A percentile compares a stretch with the other conserved stretches of the same genome.
These are phyloP conservation scores for Champsocephalus gunnari DNA, from an alignment of 2,797 vertebrate genomes.

Conservation along the genomic window DNA sequence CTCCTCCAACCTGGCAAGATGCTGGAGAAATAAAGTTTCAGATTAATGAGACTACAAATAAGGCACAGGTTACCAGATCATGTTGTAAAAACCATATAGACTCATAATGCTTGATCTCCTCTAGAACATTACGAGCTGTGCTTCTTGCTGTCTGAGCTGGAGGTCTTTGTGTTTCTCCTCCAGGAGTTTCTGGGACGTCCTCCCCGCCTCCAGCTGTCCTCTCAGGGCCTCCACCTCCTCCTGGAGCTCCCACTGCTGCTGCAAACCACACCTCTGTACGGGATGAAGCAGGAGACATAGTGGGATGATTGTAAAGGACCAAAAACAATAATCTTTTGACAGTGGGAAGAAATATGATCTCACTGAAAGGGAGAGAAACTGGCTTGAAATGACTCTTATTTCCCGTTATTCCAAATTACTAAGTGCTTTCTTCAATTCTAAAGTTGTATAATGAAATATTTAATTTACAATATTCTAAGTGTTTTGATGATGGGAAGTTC, in stretches of 20 bases:
- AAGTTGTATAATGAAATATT: no score
- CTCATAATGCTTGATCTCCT: background rate
- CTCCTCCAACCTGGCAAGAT: conserved; percentile 60
- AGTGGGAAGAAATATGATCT: conserved; percentile 21
- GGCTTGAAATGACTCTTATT: background rate
- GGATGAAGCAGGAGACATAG: conserved; percentile 31
- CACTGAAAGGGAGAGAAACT: background rate
- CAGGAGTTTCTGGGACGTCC: conserved; percentile 76
- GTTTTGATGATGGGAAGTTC: background rate
- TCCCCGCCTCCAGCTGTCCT: conserved; percentile 72
- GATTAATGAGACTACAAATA: background rate
- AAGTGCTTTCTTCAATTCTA: no score
- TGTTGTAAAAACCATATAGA: background rate
- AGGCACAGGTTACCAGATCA: background rate
- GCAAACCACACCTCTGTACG: conserved; percentile 76
- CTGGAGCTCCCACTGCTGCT: conserved; percentile 77
- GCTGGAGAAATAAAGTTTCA: conserved; percentile 26
- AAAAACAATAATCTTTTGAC: conserved; percentile 17
- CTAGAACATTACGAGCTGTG: conserved; percentile 54
- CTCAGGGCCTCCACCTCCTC: conserved; percentile 75
- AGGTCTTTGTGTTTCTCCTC: conserved; percentile 77
- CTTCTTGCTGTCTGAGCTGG: conserved; percentile 77
- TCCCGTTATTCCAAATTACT: no score
- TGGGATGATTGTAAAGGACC: background rate
- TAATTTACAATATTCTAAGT: no score